phyloP scores from a whole-genome alignment of 2,797 vertebrate genomes.

The Eutrigla gurnardus region DNA sequence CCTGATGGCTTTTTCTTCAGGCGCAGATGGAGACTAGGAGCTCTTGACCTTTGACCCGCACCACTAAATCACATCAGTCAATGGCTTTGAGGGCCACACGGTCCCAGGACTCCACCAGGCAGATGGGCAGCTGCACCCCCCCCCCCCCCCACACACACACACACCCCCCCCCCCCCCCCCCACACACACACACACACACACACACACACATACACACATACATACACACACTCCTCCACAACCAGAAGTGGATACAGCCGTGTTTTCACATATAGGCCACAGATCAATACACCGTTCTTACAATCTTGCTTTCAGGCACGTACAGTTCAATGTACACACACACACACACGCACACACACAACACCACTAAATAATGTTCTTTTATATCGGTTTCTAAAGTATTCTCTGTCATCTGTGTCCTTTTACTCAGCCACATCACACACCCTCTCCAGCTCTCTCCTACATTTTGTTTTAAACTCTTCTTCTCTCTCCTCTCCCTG shows the following conservation, averaged over 20 bases:
- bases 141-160: slow-evolving; percentile 9
- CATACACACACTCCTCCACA: slow-evolving; percentile 23
- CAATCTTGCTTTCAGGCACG: slow-evolving; percentile 27
- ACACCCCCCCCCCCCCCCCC: too few species aligned
- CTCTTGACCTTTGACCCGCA: slow-evolving; percentile 79
- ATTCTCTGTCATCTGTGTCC: slow-evolving; percentile 77
- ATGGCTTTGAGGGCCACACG: slow-evolving; percentile 54
- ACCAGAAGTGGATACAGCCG: not conserved
- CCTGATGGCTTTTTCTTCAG: slow-evolving; percentile 79
- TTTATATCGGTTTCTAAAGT: slow-evolving; percentile 62
- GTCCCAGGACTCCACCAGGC: slow-evolving; percentile 58
- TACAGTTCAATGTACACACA: slow-evolving; percentile 27
- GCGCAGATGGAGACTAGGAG: slow-evolving; percentile 79
- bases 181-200: slow-evolving; percentile 23
- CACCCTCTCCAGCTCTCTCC: slow-evolving; percentile 51
- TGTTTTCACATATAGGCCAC: slow-evolving; percentile 29
- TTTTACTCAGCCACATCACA: slow-evolving; percentile 74
- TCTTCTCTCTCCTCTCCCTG: slow-evolving; percentile 43
- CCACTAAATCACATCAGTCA: slow-evolving; percentile 79
- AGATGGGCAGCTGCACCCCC: slow-evolving; percentile 68
- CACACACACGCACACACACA: slow-evolving; percentile 25
- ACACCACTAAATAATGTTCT: slow-evolving; percentile 62
- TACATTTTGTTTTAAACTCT: slow-evolving; percentile 59
- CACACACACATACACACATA: slow-evolving; percentile 17
- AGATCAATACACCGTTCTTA: slow-evolving; percentile 15